phyloP scores from a whole-genome alignment of 2,113 vertebrate species.

The Menidia beryllina region DNA sequence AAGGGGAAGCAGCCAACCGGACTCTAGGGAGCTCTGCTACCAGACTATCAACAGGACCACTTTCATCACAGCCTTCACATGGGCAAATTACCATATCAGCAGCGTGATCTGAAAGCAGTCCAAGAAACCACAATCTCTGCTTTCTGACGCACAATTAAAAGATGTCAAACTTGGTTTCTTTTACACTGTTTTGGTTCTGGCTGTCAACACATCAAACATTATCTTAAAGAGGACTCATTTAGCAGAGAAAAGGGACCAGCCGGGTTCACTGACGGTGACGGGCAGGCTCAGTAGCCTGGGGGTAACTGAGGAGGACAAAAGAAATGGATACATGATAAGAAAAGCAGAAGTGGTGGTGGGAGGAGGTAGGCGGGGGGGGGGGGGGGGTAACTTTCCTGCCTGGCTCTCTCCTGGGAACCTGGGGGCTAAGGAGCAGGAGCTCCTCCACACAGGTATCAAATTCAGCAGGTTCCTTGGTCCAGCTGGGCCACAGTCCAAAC shows the following conservation, averaged over 20 bases:
- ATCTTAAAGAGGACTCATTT: conserved; percentile 87
- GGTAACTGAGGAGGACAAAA: conserved; percentile 72
- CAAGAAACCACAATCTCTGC: conserved; percentile 69
- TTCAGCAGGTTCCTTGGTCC: conserved; percentile 86
- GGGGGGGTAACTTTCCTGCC: conserved; percentile 78
- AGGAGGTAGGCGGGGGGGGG: not conserved
- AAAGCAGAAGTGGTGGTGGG: conserved; percentile 47
- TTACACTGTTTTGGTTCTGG: conserved; percentile 78
- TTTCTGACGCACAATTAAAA: conserved; percentile 85
- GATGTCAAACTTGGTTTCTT: conserved; percentile 87
- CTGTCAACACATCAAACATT: conserved; percentile 84
- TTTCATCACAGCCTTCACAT: conserved; percentile 73
- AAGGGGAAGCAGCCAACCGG: conserved; percentile 46
- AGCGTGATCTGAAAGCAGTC: conserved; percentile 65
- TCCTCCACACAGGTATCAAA: conserved; percentile 87
- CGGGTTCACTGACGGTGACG: conserved; percentile 73
- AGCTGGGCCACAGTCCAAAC: conserved; percentile 88
- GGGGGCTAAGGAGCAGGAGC: conserved; percentile 82
- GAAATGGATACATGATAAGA: conserved; percentile 82
- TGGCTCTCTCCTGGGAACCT: conserved; percentile 86
- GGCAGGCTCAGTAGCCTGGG: conserved; percentile 71
- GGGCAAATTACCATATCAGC: conserved; percentile 75
- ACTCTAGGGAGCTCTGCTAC: conserved; percentile 56
- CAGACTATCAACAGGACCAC: conserved; percentile 63
- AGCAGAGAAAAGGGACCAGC: conserved; percentile 77